Base-by-base conservation (phyloP, 2,888 invertebrate species). In the Cylloceria caligata region DNA sequence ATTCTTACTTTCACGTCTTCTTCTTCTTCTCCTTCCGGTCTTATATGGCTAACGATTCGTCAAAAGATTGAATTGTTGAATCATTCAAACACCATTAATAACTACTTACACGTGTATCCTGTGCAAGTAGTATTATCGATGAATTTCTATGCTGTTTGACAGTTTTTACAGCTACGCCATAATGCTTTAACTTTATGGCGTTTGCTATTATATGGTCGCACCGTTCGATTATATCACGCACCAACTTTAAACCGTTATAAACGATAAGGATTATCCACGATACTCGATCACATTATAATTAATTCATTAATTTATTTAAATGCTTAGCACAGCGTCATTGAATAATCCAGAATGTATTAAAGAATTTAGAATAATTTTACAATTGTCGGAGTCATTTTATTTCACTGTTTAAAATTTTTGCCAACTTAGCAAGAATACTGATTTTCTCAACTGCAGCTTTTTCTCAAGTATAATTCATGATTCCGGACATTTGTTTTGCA, bases 61-160 rank as follows among this genome's bases (percentile, higher is more conserved):
- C n/a, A n/a, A n/a, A n/a, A n/a, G n/a, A n/a, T n/a, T n/a, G n/a
- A n/a, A n/a, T n/a, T n/a, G n/a, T n/a, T n/a, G n/a, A n/a, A n/a
- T n/a, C n/a, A n/a, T n/a, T n/a, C n/a, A n/a, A n/a, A n/a, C n/a
- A n/a, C n/a, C n/a, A n/a, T n/a, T n/a, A n/a, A n/a, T n/a, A n/a
- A n/a, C n/a, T n/a, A n/a, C n/a, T n/a, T n/a, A n/a, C 45, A n/a
- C 13, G 42, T 27, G 45, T 13, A 16, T 27, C 47, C 16, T 19
- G 47, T 39, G 39, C 39, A 39, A 7, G 47, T 6, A 3, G 27
- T 30, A 45, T 47, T 27, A 45, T 65, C 65, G 45, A 65, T 45
- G n/a, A 16, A n/a, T 45, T 7, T 47, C 9, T 49, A 4, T 5
- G 27, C n/a, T 9, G n/a, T 42, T 16, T 47, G 45, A 9, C 7